These are phyloP conservation scores for Mythimna loreyi DNA, from an alignment of 2,888 invertebrate species.

Conservation along the genomic window DNA sequence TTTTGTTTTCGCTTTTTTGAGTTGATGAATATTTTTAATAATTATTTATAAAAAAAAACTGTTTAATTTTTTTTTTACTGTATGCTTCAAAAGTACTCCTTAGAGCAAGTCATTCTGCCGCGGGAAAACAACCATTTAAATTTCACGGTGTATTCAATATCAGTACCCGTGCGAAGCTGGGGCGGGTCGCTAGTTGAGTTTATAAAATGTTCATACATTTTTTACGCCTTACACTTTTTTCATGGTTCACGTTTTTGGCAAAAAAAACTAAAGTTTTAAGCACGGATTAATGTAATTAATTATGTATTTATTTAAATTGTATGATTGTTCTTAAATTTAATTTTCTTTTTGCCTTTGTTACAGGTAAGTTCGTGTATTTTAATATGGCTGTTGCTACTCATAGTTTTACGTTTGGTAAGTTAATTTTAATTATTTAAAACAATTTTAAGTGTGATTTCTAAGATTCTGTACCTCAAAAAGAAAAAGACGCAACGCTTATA, in stretches of 20 bases:
- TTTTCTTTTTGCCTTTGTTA: slow-evolving; percentile 18
- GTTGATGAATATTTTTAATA: too few species aligned
- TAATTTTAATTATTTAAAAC: neutral
- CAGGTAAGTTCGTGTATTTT: slow-evolving; percentile 32
- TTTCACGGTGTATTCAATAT: too few species aligned
- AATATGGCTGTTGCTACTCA: neutral
- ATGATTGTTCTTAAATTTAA: neutral
- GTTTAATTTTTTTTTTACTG: too few species aligned
- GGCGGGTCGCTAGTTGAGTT: too few species aligned
- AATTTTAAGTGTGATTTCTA: neutral
- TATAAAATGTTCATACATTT: neutral
- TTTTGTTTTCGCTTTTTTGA: too few species aligned
- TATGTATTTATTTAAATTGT: slow-evolving; percentile 12
- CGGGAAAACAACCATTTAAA: too few species aligned
- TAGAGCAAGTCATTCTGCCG: too few species aligned
- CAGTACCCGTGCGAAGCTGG: too few species aligned
- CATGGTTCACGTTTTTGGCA: neutral
- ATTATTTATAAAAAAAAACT: too few species aligned
- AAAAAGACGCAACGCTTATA: too few species aligned
- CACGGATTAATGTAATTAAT: slow-evolving; percentile 4
- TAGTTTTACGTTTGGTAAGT: slow-evolving; percentile 16
- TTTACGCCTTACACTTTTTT: slow-evolving; percentile 1
- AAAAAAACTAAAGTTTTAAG: neutral
- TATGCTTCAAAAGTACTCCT: too few species aligned
- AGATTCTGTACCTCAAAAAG: too few species aligned